Evolutionary conservation across 2,797 vertebrate genomes (phyloP).

Genomic region (Fratercula arctica): DNA sequence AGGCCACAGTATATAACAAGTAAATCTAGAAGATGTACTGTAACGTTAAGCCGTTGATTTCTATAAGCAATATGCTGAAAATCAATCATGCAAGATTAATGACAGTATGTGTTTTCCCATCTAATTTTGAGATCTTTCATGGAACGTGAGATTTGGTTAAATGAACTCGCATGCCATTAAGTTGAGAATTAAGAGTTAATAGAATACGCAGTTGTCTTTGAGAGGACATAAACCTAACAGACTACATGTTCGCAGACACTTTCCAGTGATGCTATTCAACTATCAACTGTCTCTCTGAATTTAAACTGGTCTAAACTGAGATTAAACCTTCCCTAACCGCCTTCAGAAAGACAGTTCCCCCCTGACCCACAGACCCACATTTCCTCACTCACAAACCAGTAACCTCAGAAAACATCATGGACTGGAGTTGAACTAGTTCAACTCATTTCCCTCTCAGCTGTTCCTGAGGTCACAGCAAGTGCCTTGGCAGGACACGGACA

Average conservation of each 20-base stretch:
- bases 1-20: not conserved
- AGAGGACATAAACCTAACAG: not conserved
- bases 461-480: not conserved
- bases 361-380: not conserved
- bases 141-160: not conserved
- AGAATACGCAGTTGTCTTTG: not conserved
- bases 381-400: not conserved
- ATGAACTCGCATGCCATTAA: not conserved
- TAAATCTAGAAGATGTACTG: rapidly evolving
- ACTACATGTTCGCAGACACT: rapidly evolving
- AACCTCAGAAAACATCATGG: not conserved
- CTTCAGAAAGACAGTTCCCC: not conserved
- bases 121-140: not conserved
- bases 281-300: not conserved
- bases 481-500: not conserved
- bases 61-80: not conserved
- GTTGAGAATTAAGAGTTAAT: not conserved
- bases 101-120: not conserved
- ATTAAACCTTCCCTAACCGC: rapidly evolving
- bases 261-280: not conserved
- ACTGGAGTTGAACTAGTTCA: not conserved
- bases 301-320: not conserved
- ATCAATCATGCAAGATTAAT: rapidly evolving
- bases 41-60: not conserved
- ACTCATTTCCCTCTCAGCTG: not conserved